A percentile compares a stretch with the other conserved stretches of the same genome.
phyloP scores from a whole-genome alignment of 2,888 invertebrate genomes.

The Coronaproctus castanopsis region DNA sequence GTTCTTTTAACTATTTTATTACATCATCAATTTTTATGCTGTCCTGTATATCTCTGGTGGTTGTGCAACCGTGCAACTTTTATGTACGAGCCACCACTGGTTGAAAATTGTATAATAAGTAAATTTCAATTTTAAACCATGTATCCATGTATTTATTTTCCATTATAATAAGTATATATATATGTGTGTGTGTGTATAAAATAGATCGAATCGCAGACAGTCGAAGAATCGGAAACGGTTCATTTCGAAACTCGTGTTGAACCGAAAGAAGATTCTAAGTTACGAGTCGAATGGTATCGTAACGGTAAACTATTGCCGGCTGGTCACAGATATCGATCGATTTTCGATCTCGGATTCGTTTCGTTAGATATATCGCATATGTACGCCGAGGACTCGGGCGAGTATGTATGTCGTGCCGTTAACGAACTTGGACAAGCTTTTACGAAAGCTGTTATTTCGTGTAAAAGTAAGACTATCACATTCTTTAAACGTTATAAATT shows the following conservation, averaged over 20 bases:
- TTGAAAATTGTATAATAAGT: too few relatives aligned
- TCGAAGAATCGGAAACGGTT: constrained; percentile 78
- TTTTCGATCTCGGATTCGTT: constrained; percentile 85
- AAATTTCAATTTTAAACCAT: too few relatives aligned
- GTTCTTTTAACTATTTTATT: too few relatives aligned
- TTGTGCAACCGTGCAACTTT: too few relatives aligned
- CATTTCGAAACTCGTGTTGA: constrained; percentile 90
- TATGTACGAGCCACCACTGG: too few relatives aligned
- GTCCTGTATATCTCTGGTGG: too few relatives aligned
- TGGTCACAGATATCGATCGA: constrained; percentile 78
- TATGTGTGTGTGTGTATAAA: too few relatives aligned
- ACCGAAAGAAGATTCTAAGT: constrained; percentile 78
- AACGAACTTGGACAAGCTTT: constrained; percentile 82
- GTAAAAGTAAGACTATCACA: constrained; percentile 26
- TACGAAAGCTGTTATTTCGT: constrained; percentile 61
- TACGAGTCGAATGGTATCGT: constrained; percentile 35
- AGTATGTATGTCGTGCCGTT: constrained; percentile 76
- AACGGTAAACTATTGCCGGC: constrained; percentile 73
- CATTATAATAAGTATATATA: too few relatives aligned
- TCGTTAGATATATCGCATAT: constrained; percentile 79
- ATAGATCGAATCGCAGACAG: constrained; percentile 62
- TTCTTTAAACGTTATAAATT: too few relatives aligned
- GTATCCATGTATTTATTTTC: too few relatives aligned
- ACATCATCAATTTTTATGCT: too few relatives aligned
- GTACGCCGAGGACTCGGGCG: constrained; percentile 84